Evolutionary conservation across 2,797 vertebrate species (phyloP).

Genomic region (Manis crassicaudata): DNA sequence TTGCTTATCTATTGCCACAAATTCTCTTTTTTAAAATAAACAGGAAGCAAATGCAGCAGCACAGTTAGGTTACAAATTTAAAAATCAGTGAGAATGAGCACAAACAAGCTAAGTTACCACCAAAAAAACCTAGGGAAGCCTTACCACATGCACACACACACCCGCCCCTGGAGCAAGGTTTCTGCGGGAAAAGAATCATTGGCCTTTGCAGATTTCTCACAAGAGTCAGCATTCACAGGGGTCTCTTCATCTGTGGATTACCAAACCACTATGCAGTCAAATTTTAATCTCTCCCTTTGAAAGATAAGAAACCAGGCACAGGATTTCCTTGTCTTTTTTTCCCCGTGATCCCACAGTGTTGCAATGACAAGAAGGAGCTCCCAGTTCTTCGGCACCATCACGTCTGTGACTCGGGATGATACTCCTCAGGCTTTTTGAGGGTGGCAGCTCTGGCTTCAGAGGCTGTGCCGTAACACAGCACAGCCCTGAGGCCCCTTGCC

Average conservation of each 20-base stretch:
- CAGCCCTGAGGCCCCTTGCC: not conserved
- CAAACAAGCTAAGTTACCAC: constrained; percentile 34
- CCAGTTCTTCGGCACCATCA: not conserved
- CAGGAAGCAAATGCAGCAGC: constrained; percentile 47
- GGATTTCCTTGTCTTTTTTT: not conserved
- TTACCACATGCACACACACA: too few relatives aligned
- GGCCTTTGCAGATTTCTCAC: constrained; percentile 23
- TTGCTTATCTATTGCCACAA: constrained; percentile 55
- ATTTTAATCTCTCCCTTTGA: not conserved
- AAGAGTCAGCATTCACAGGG: not conserved
- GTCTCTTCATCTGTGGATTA: not conserved
- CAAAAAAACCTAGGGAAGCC: not conserved
- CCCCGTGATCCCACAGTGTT: not conserved
- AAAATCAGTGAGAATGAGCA: constrained; percentile 48
- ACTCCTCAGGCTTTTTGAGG: not conserved
- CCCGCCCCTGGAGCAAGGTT: not conserved
- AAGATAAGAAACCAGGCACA: constrained; percentile 18
- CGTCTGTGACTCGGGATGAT: not conserved
- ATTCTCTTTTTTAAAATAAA: constrained; percentile 62
- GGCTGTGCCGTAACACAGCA: not conserved
- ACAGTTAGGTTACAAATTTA: constrained; percentile 64
- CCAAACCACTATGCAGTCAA: not conserved
- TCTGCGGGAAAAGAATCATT: not conserved
- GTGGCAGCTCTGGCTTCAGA: not conserved
- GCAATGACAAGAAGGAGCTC: not conserved